Conservation (phyloP, 1,140 invertebrate genomes). For the Cepaea nemoralis region DNA sequence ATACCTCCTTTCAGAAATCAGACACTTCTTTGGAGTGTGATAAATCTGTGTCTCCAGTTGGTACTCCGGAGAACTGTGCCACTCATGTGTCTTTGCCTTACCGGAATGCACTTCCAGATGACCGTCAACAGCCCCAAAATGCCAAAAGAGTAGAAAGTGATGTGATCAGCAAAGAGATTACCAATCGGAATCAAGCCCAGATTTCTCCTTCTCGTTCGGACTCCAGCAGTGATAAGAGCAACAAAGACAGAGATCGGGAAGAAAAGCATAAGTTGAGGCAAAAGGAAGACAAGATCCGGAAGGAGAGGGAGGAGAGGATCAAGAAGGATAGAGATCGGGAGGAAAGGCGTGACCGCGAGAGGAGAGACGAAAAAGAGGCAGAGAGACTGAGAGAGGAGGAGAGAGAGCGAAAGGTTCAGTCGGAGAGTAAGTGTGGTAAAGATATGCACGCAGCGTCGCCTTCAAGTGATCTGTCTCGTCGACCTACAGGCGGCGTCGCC, state of each 20-base stretch:
- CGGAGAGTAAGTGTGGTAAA: background rate
- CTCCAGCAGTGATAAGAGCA: background rate
- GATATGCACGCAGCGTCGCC: background rate
- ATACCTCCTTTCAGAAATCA: background rate
- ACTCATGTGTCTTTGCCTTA: background rate
- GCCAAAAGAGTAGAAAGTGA: background rate
- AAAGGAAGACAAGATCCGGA: conserved; percentile 22
- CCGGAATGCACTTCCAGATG: background rate
- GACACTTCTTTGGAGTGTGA: background rate
- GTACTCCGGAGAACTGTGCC: background rate
- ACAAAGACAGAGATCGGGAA: conserved; percentile 2
- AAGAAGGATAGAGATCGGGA: conserved; percentile 22
- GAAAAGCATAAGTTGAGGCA: conserved; percentile 2
- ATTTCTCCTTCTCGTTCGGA: background rate
- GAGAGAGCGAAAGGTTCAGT: background rate
- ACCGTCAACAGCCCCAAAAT: background rate
- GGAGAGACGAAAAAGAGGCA: conserved; percentile 28
- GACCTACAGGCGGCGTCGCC: conserved; percentile 6
- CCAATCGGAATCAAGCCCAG: background rate
- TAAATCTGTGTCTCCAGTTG: background rate
- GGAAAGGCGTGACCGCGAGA: conserved; percentile 33
- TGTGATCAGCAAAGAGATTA: background rate
- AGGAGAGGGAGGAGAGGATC: conserved; percentile 7
- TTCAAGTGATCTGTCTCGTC: background rate
- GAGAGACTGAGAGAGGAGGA: conserved; percentile 35